Conservation (phyloP, 2,113 vertebrate genomes). For the Pangasianodon gigas region DNA sequence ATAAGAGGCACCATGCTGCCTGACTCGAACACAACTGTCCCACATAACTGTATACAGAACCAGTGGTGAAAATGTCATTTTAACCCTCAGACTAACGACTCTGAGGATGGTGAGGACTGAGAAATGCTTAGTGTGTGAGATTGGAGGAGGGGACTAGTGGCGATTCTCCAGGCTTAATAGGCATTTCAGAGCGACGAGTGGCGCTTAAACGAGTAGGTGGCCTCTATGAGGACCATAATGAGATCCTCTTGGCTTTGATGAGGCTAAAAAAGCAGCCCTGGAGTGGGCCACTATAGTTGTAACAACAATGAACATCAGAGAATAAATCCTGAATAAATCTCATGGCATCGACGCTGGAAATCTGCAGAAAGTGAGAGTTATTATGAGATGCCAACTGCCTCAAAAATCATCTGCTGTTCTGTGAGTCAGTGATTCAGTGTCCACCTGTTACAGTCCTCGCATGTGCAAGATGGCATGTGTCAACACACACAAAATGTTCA, state of each 20-base stretch:
- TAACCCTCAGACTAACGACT: constrained; percentile 2
- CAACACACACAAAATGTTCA: constrained; percentile 19
- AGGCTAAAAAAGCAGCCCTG: constrained; percentile 36
- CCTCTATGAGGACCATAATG: constrained; percentile 23
- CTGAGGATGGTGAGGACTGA: constrained; percentile 14
- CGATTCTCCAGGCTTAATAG: constrained; percentile 33
- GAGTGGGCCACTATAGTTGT: constrained; percentile 16
- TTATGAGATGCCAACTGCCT: background rate
- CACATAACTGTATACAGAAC: constrained; percentile 3
- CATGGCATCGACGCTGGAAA: constrained; percentile 21
- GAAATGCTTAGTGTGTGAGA: constrained; percentile 24
- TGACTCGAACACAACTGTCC: background rate
- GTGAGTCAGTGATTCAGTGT: constrained; percentile 45
- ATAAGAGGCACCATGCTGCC: background rate
- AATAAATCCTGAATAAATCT: constrained; percentile 41
- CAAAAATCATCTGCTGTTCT: constrained; percentile 36
- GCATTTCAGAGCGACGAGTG: constrained; percentile 39
- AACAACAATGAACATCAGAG: constrained; percentile 5
- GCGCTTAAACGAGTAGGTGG: constrained; percentile 40
- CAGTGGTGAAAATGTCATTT: background rate
- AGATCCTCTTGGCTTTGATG: constrained; percentile 33
- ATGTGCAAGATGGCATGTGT: constrained; percentile 32
- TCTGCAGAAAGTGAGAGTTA: constrained; percentile 36
- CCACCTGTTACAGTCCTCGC: constrained; percentile 44
- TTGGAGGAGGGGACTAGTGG: constrained; percentile 20